Percentiles rank a stretch among this genome's conserved stretches.
Conservation (phyloP, 2,888 invertebrate genomes). For the Lithophane semibrunnea region DNA sequence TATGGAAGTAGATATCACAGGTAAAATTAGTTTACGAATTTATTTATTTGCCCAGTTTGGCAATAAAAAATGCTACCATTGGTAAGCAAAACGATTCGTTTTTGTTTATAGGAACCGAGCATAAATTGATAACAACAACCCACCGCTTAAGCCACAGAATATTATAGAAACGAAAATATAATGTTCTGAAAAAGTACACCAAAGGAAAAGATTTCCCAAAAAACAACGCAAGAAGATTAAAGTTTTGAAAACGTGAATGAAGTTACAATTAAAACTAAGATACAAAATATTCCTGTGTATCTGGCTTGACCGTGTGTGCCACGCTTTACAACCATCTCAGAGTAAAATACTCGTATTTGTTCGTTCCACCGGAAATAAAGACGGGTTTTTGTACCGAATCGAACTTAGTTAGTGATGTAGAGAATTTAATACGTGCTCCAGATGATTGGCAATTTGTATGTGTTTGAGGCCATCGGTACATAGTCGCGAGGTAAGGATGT, state of each 20-base stretch:
- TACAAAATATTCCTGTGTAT: background rate
- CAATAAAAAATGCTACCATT: too few species aligned
- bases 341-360: slow-evolving; percentile 51
- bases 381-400: slow-evolving; percentile 60
- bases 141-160: background rate
- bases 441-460: slow-evolving; percentile 56
- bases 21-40: too few species aligned
- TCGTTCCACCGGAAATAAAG: slow-evolving; percentile 59
- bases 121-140: background rate
- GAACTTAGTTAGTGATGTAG: slow-evolving; percentile 36
- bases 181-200: background rate
- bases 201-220: background rate
- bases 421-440: slow-evolving; percentile 59
- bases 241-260: background rate
- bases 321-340: slow-evolving; percentile 19
- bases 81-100: too few species aligned
- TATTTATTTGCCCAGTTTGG: too few species aligned
- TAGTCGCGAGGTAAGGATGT: slow-evolving; percentile 31
- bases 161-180: background rate
- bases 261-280: background rate
- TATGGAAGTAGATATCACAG: too few species aligned
- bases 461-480: slow-evolving; percentile 28
- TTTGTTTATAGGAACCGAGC: too few species aligned
- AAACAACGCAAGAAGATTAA: background rate
- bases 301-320: slow-evolving; percentile 3